A percentile compares a stretch with the other conserved stretches of the same genome.
These are phyloP conservation scores for Dromiciops gliroides DNA, from an alignment of 2,113 vertebrate species.

Conservation along the genomic window DNA sequence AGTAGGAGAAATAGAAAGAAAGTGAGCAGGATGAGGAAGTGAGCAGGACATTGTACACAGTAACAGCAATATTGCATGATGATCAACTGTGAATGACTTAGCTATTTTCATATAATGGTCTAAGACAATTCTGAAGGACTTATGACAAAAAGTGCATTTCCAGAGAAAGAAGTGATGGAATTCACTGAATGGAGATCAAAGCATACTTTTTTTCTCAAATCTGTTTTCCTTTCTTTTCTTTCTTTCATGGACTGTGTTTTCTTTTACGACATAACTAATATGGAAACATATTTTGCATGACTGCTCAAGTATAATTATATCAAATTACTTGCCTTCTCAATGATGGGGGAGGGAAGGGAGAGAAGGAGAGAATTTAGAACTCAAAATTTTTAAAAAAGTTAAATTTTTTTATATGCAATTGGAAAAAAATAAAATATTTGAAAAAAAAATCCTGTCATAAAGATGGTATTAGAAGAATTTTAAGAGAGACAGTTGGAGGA, in stretches of 20 bases:
- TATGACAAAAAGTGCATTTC: background rate
- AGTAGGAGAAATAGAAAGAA: too few relatives aligned
- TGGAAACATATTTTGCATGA: background rate
- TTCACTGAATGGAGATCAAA: background rate
- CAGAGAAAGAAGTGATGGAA: background rate
- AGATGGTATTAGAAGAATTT: conserved; percentile 42
- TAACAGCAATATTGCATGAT: background rate
- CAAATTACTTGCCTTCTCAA: background rate
- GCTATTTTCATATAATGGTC: background rate
- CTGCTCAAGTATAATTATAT: background rate
- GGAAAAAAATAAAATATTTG: background rate
- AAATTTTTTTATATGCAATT: background rate
- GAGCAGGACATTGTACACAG: background rate
- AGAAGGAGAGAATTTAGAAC: background rate
- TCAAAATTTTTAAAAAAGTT: background rate
- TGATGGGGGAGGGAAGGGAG: background rate
- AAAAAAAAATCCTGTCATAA: conserved; percentile 13
- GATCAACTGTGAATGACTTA: background rate
- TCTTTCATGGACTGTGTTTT: too few relatives aligned
- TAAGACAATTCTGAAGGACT: background rate
- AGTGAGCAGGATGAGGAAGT: background rate
- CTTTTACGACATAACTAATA: background rate
- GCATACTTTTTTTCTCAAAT: background rate
- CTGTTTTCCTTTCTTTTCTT: background rate
- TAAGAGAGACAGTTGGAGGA: conserved; percentile 21